Evolutionary conservation across 2,888 invertebrate genomes (phyloP).

Genomic region (Hyppa rectilinea): DNA sequence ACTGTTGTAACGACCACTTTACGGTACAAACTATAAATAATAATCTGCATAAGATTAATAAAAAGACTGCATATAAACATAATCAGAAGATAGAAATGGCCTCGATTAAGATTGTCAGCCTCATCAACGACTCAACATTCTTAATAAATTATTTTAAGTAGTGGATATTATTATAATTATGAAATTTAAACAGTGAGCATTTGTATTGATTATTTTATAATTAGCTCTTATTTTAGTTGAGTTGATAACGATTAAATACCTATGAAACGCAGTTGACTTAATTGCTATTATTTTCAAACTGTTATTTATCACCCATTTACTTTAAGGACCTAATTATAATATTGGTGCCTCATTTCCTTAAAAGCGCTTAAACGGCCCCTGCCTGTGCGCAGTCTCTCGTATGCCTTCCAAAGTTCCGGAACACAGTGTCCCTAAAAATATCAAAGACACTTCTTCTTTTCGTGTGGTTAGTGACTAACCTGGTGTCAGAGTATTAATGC

Average conservation of each 20-base stretch:
- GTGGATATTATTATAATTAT: constrained; percentile 26
- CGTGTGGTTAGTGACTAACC: too few species aligned
- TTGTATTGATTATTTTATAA: constrained; percentile 51
- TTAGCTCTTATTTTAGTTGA: constrained; percentile 54
- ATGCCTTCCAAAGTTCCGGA: too few species aligned
- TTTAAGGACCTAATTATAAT: constrained; percentile 10
- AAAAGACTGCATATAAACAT: constrained; percentile 24
- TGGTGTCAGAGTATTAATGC: too few species aligned
- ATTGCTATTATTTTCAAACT: constrained; percentile 45
- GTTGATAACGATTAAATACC: constrained; percentile 36
- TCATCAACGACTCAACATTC: constrained; percentile 29
- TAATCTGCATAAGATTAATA: constrained; percentile 48
- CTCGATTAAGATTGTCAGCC: constrained; percentile 26
- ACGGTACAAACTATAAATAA: constrained; percentile 47
- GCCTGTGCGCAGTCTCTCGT: too few species aligned
- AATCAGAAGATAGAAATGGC: constrained; percentile 32
- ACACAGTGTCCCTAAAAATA: too few species aligned
- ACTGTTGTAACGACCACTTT: constrained; percentile 27
- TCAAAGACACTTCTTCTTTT: too few species aligned
- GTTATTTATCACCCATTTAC: constrained; percentile 16
- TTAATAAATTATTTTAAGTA: constrained; percentile 8
- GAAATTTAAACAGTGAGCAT: constrained; percentile 51
- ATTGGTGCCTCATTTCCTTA: too few species aligned
- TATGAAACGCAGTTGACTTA: constrained; percentile 23
- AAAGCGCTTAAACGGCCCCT: too few species aligned